A percentile compares a stretch with the other conserved stretches of the same genome.
Conservation (phyloP, 2,113 vertebrate genomes). For the Lampris megalopsis region DNA sequence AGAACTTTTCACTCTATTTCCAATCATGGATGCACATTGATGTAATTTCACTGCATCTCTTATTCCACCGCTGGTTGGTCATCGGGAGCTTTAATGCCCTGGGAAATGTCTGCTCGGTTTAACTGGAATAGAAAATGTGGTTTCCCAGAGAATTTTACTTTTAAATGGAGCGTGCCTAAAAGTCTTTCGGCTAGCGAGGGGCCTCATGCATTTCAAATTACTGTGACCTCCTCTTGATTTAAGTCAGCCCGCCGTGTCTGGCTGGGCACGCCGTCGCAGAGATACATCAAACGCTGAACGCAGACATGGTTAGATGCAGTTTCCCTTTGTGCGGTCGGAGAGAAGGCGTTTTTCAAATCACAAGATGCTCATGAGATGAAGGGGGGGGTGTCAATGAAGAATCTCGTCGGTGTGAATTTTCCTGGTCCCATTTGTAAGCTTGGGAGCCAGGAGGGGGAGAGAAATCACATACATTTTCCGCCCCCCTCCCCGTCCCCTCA, state of each 20-base stretch:
- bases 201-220: slow-evolving; percentile 79
- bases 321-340: slow-evolving; percentile 52
- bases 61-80: slow-evolving; percentile 37
- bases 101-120: slow-evolving; percentile 63
- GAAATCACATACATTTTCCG: slow-evolving; percentile 67
- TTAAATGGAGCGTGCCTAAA: slow-evolving; percentile 74
- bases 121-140: slow-evolving; percentile 72
- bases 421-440: slow-evolving; percentile 26
- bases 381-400: slow-evolving; percentile 60
- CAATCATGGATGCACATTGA: slow-evolving; percentile 35
- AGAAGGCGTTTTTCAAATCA: slow-evolving; percentile 12
- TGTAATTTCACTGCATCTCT: slow-evolving; percentile 47
- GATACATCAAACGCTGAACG: slow-evolving; percentile 31
- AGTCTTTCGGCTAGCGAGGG: slow-evolving; percentile 59
- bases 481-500: slow-evolving; percentile 48
- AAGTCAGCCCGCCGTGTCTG: slow-evolving; percentile 47
- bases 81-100: slow-evolving; percentile 40
- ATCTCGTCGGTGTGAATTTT: slow-evolving; percentile 41
- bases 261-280: slow-evolving; percentile 35
- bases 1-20: slow-evolving; percentile 39
- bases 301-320: slow-evolving; percentile 32
- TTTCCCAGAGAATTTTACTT: slow-evolving; percentile 74
- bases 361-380: slow-evolving; percentile 29
- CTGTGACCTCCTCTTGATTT: slow-evolving; percentile 69
- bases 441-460: slow-evolving; percentile 49